Conservation (phyloP, 2,797 vertebrate genomes). For the Falco naumanni region DNA sequence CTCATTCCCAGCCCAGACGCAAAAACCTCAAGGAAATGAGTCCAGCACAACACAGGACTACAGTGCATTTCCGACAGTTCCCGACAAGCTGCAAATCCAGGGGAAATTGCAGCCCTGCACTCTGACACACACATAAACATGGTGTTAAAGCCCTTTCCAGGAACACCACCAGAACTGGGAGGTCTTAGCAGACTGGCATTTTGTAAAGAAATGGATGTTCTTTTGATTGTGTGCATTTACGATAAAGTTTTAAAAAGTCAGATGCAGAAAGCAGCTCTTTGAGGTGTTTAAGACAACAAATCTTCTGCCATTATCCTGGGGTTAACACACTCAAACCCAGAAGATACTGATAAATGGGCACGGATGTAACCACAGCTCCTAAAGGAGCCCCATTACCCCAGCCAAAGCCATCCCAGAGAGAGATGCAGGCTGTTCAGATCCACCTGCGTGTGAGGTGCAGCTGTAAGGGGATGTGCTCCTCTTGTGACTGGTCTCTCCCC, state of each 20-base stretch:
- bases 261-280: not conserved
- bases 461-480: not conserved
- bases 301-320: not conserved
- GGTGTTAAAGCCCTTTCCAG: not conserved
- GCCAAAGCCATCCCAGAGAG: not conserved
- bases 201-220: not conserved
- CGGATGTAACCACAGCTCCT: not conserved
- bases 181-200: not conserved
- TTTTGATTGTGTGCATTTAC: not conserved
- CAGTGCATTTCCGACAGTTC: not conserved
- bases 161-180: not conserved
- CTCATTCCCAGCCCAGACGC: not conserved
- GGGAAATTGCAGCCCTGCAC: not conserved
- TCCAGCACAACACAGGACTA: fast-evolving
- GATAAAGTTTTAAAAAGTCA: not conserved
- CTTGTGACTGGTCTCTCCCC: not conserved
- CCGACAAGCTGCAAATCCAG: not conserved
- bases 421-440: not conserved
- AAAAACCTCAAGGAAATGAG: not conserved
- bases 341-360: not conserved
- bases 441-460: not conserved
- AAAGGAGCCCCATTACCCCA: fast-evolving
- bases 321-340: not conserved
- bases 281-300: fast-evolving
- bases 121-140: fast-evolving